These are phyloP conservation scores for Vicugna pacos DNA, from an alignment of 2,113 vertebrate genomes.

Conservation along the genomic window DNA sequence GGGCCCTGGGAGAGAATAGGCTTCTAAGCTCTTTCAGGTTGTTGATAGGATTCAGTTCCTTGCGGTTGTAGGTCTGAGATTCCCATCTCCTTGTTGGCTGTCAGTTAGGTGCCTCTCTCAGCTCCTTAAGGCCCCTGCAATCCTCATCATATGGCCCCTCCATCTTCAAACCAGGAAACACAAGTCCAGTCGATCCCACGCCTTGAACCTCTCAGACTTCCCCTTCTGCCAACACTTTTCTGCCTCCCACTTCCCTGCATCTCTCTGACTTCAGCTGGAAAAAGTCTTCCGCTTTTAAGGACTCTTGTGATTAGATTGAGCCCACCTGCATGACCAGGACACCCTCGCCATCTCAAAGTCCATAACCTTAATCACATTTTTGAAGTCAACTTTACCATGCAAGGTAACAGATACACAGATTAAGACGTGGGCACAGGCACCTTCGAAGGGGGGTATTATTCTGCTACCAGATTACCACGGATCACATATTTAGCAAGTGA, in stretches of 20 bases:
- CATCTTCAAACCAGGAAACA: background rate
- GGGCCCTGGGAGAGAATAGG: background rate
- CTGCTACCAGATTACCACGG: background rate
- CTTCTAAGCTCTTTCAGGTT: background rate
- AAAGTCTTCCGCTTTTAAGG: conserved; percentile 3
- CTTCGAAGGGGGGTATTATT: background rate
- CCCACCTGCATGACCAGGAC: background rate
- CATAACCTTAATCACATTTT: background rate
- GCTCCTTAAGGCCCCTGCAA: background rate
- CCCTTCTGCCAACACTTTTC: background rate
- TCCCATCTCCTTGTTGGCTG: background rate
- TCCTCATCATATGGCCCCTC: background rate
- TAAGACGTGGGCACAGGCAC: background rate
- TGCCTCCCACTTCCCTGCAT: background rate
- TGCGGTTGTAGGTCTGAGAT: background rate
- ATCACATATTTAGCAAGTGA: conserved; percentile 20
- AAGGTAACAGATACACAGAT: background rate
- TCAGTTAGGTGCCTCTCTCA: background rate
- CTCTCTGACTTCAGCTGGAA: background rate
- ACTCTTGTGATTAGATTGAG: background rate
- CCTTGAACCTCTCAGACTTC: background rate
- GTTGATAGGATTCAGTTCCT: background rate
- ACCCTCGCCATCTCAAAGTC: background rate
- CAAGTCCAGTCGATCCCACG: background rate
- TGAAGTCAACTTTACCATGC: background rate